Evolutionary conservation across 2,113 vertebrate genomes (phyloP), one percentile per base, ranked within the genome.

Genomic region (Macheiramphus alcinus): DNA sequence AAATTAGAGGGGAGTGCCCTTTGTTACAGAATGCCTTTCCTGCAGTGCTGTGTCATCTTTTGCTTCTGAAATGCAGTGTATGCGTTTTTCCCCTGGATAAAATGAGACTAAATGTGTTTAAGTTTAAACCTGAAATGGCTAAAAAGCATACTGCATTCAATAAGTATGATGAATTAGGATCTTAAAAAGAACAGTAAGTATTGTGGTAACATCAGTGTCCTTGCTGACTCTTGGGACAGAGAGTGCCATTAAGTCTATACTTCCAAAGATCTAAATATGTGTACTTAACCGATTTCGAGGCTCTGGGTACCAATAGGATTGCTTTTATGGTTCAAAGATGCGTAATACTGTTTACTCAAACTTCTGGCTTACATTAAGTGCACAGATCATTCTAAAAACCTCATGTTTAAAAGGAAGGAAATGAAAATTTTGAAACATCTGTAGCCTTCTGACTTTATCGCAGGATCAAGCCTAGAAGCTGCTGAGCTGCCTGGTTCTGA

Each of bases 151-250:
- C 74, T 91, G 71, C 34, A 29, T 76, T 96, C 74, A 90, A 9
- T 96, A 88, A 89, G 27, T 75, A 40, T 92, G 94, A 83, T 94
- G 68, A 88, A 72, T 94, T 90, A 73, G 48, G 38, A 83, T 67
- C 55, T 93, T 95, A 65, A 47, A 87, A 93, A 56, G 75, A 63
- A 48, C 43, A 55, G 73, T 81, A 82, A 88, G 75, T 96, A 26
- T 94, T 97, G 95, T 93, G 11, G 13, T 80, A 56, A 83, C 56
- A 55, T 91, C 68, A 89, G 34, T n/a, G 73, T 95, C 66, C 88
- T 74, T 97, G 72, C 79, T 89, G 90, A 94, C 81, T 87, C 58
- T 45, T 90, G 63, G 65, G 86, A 83, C 31, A 84, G 18, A 62
- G 12, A 58, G 75, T 67, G 50, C 21, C 52, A 47, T 74, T 70